Conservation (phyloP, 2,888 invertebrate species). For the Macaria notata region DNA sequence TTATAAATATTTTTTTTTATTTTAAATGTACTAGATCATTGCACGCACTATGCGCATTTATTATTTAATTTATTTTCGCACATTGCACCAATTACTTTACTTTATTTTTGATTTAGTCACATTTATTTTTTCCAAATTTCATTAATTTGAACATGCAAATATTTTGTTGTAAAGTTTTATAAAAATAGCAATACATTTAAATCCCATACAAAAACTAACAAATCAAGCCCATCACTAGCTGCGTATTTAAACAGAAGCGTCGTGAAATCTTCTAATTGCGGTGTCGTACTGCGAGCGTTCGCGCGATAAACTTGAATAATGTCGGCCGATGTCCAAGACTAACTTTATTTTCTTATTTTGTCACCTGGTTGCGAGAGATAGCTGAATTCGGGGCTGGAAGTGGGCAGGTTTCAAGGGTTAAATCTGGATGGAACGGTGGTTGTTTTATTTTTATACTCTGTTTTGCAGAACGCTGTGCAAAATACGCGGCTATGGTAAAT, state of each 20-base stretch:
- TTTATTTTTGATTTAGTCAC: too few species aligned
- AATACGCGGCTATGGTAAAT: too few species aligned
- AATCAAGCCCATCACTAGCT: slow-evolving; percentile 20
- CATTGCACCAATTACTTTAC: too few species aligned
- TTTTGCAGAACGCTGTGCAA: not conserved
- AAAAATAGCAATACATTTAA: too few species aligned
- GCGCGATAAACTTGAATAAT: slow-evolving; percentile 78
- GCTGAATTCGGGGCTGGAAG: slow-evolving; percentile 31
- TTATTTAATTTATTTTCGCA: too few species aligned
- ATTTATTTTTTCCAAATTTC: too few species aligned
- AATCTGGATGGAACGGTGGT: not conserved
- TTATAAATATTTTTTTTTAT: too few species aligned
- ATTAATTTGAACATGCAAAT: too few species aligned
- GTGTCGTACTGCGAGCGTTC: slow-evolving; percentile 51
- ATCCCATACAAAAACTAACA: too few species aligned
- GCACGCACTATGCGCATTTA: too few species aligned
- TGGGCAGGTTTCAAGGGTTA: slow-evolving; percentile 12
- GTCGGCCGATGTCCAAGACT: slow-evolving; percentile 68
- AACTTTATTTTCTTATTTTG: slow-evolving; percentile 51
- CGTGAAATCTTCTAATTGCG: slow-evolving; percentile 74
- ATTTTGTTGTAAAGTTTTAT: too few species aligned
- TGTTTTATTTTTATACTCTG: not conserved
- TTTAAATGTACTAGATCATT: too few species aligned
- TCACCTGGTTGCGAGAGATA: slow-evolving; percentile 71
- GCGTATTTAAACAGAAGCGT: slow-evolving; percentile 38